Evolutionary conservation across 2,888 invertebrate genomes (phyloP), one percentile per base, ranked within the genome.

Genomic region (Tupiocoris notatus): DNA sequence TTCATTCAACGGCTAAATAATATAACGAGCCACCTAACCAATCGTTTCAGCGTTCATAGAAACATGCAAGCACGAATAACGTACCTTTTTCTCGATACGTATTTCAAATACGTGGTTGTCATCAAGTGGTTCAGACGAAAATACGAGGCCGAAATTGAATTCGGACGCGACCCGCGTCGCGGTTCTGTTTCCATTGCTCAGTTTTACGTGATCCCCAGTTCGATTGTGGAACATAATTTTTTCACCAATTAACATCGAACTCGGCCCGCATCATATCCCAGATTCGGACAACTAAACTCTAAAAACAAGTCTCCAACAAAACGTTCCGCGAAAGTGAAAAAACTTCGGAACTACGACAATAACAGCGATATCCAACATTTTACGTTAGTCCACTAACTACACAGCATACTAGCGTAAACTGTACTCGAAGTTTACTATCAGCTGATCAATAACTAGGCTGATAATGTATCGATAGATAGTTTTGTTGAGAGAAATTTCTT

Each of bases 31-130:
- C n/a, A n/a, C n/a, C n/a, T n/a, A n/a, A n/a, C n/a, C n/a, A n/a
- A n/a, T n/a, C n/a, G n/a, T n/a, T n/a, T n/a, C n/a, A n/a, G n/a
- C n/a, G n/a, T n/a, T n/a, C n/a, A n/a, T n/a, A n/a, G n/a, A n/a
- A n/a, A n/a, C n/a, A n/a, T n/a, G n/a, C n/a, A n/a, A n/a, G n/a
- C n/a, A n/a, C n/a, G n/a, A n/a, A n/a, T n/a, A n/a, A n/a, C n/a
- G n/a, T 18, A 95, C 95, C 90, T 95, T 95, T 86, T 91, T 91
- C 83, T 95, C 94, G 82, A 95, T 92, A 82, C 90, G 89, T 79
- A 95, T 91, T 88, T 94, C 93, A 84, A 95, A 95, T 76, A 94
- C 85, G 79, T 91, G 88, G 86, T 95, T 93, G 83, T 94, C 92
- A 78, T 87, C 86, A 24, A 95, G 85, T 1, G 94, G 92, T 81